phyloP scores from a whole-genome alignment of 2,888 invertebrate genomes.

The Spilarctia lutea region DNA sequence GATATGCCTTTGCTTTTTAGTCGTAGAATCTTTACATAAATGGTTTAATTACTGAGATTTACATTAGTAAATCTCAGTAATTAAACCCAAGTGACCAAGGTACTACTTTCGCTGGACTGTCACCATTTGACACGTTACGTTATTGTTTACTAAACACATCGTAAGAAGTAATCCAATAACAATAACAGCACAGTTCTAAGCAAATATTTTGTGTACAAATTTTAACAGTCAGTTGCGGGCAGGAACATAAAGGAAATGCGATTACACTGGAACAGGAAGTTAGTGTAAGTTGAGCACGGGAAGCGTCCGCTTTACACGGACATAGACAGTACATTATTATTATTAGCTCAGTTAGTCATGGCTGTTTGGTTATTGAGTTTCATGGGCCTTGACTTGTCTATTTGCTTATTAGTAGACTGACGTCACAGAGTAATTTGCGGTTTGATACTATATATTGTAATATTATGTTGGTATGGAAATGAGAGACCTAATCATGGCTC shows the following conservation, averaged over 20 bases:
- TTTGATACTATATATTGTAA: slow-evolving; percentile 7
- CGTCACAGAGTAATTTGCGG: slow-evolving; percentile 41
- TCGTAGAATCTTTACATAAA: no score
- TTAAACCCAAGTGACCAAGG: no score
- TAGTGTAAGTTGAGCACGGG: slow-evolving; percentile 73
- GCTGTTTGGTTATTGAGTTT: slow-evolving; percentile 51
- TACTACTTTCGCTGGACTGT: background rate
- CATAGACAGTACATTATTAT: slow-evolving; percentile 45
- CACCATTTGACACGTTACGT: background rate
- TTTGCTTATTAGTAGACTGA: slow-evolving; percentile 21
- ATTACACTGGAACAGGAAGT: slow-evolving; percentile 79
- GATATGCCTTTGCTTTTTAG: no score
- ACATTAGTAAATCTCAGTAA: no score
- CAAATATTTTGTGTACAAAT: slow-evolving; percentile 63
- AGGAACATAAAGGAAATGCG: slow-evolving; percentile 77
- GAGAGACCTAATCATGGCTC: background rate
- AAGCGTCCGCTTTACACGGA: slow-evolving; percentile 65
- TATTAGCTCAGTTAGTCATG: slow-evolving; percentile 49
- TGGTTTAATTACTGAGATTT: no score
- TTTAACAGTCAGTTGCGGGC: slow-evolving; percentile 60
- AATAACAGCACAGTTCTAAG: slow-evolving; percentile 36
- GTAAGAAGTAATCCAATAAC: slow-evolving; percentile 11
- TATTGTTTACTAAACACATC: background rate
- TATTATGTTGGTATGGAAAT: background rate
- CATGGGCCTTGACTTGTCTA: slow-evolving; percentile 29